A percentile compares a stretch with the other conserved stretches of the same genome.
Evolutionary conservation across 2,113 vertebrate genomes (phyloP).

Genomic region (Brienomyrus brachyistius): DNA sequence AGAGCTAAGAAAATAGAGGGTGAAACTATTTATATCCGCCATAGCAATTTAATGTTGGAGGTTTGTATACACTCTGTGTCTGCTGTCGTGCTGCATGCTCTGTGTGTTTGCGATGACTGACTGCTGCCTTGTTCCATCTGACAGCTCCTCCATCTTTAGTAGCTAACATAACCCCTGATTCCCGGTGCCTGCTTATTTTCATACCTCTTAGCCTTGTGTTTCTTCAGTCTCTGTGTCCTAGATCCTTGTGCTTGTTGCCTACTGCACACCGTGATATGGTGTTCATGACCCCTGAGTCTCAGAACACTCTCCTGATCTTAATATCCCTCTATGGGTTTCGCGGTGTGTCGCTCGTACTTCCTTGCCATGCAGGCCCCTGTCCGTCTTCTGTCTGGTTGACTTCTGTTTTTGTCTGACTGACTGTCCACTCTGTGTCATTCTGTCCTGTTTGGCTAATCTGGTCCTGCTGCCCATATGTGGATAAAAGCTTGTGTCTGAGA

Average conservation of each 20-base stretch:
- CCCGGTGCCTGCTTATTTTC: constrained; percentile 14
- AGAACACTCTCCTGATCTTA: background rate
- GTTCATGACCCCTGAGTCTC: background rate
- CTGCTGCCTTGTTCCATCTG: background rate
- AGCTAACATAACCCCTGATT: constrained; percentile 13
- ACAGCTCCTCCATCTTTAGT: background rate
- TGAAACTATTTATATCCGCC: constrained; percentile 99
- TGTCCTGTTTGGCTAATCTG: background rate
- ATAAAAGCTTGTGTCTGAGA: background rate
- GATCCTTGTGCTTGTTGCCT: background rate
- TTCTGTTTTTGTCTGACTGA: background rate
- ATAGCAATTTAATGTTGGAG: constrained; percentile 99
- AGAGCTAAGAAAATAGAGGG: constrained; percentile 98
- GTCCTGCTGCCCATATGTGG: background rate
- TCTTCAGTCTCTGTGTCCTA: constrained; percentile 41
- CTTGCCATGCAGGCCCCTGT: background rate
- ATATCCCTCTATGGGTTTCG: background rate
- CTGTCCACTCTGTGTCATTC: background rate
- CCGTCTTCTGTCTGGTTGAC: background rate
- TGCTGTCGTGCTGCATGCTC: constrained; percentile 27
- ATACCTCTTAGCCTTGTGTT: constrained; percentile 14
- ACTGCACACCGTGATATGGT: no score
- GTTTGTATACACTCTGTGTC: constrained; percentile 79
- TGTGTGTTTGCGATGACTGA: background rate
- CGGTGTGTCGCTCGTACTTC: background rate